phyloP scores from a whole-genome alignment of 2,797 vertebrate species.

The Dendrocincla fuliginosa region DNA sequence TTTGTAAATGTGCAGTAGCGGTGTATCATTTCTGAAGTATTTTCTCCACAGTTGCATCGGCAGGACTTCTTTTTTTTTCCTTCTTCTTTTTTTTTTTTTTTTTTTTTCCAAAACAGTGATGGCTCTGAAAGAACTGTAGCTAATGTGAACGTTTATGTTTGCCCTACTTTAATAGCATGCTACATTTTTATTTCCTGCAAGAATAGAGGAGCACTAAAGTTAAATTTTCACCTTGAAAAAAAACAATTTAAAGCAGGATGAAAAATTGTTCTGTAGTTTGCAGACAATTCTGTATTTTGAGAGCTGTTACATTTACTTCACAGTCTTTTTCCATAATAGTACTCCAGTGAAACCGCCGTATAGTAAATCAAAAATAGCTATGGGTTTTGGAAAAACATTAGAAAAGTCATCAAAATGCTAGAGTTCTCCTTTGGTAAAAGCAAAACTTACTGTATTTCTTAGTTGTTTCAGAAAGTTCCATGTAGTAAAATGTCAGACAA shows the following conservation, averaged over 20 bases:
- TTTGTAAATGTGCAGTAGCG: background rate
- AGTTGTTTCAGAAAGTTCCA: background rate
- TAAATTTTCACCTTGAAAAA: background rate
- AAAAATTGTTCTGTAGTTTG: background rate
- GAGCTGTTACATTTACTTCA: background rate
- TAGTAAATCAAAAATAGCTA: background rate
- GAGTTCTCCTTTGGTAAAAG: background rate
- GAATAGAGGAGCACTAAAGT: background rate
- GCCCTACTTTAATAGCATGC: background rate
- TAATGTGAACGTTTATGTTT: background rate
- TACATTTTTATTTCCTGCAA: background rate
- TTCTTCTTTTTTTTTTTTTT: no score
- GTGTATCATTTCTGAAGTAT: background rate
- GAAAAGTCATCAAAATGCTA: background rate
- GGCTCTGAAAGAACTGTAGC: background rate
- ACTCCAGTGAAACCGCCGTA: background rate
- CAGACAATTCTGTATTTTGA: background rate
- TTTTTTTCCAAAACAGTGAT: background rate
- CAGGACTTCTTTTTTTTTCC: no score
- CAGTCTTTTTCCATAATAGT: background rate
- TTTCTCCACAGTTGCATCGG: rapidly evolving
- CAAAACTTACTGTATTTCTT: background rate
- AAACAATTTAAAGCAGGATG: background rate
- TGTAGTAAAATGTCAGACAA: background rate
- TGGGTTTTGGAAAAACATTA: background rate